Percentiles rank a stretch among this genome's conserved stretches.
Conservation (phyloP, 1,140 invertebrate species). For the Drosophila repleta region DNA sequence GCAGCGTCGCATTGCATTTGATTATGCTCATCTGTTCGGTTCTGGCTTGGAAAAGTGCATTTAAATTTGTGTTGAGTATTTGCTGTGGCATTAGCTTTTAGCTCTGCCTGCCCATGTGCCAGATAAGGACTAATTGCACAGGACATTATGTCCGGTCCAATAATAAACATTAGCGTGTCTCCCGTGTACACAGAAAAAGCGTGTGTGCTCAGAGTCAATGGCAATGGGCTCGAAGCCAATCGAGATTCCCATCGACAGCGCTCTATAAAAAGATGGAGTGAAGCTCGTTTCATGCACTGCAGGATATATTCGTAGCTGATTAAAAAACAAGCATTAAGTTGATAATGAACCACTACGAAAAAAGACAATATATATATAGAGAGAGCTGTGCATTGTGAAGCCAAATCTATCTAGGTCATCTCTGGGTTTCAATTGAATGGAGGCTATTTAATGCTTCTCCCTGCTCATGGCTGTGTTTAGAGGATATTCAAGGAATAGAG, state of each 20-base stretch:
- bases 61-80: constrained; percentile 22
- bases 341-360: too few relatives aligned
- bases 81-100: constrained; percentile 2
- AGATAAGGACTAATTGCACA: constrained; percentile 39
- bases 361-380: too few relatives aligned
- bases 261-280: background rate
- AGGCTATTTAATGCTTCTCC: background rate
- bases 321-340: background rate
- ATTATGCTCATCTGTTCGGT: background rate
- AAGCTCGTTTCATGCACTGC: background rate
- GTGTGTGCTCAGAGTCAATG: constrained; percentile 8
- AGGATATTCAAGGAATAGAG: background rate
- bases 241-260: constrained; percentile 19
- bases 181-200: constrained; percentile 3
- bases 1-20: background rate
- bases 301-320: background rate
- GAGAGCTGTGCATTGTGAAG: too few relatives aligned
- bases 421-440: too few relatives aligned
- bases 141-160: constrained; percentile 27
- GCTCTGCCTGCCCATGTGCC: background rate
- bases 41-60: background rate
- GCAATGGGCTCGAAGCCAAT: background rate
- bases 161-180: constrained; percentile 13
- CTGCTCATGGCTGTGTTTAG: background rate
- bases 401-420: too few relatives aligned